phyloP scores from a whole-genome alignment of 2,113 vertebrate genomes.

The Peucedramus taeniatus region DNA sequence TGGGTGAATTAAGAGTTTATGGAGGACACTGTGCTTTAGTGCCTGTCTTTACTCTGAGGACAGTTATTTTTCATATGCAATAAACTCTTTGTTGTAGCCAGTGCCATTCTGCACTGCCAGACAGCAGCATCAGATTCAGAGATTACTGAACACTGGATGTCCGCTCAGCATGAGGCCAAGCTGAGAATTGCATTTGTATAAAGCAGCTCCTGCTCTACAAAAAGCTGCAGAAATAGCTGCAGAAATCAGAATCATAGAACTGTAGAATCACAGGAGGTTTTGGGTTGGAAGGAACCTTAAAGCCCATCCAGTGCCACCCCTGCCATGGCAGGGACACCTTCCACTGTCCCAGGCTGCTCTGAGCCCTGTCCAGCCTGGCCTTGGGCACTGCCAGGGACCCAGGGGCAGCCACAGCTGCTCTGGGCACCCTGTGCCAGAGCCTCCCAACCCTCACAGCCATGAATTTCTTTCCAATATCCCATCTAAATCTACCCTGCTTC shows the following conservation, averaged over 20 bases:
- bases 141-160: neutral
- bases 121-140: neutral
- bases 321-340: neutral
- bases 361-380: accelerated
- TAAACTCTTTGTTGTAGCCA: neutral
- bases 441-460: accelerated
- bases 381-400: neutral
- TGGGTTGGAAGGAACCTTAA: neutral
- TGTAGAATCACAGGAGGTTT: neutral
- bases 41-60: neutral
- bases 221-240: neutral
- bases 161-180: neutral
- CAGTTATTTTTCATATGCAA: neutral
- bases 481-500: neutral
- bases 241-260: neutral
- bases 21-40: accelerated
- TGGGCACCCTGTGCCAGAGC: neutral
- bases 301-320: accelerated
- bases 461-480: neutral
- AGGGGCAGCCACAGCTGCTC: neutral
- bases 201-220: neutral
- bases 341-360: neutral
- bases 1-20: neutral
- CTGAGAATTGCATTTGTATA: neutral
- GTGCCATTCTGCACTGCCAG: neutral